A percentile compares a stretch with the other conserved stretches of the same genome.
These are phyloP conservation scores for Glyptemys insculpta DNA, from an alignment of 2,797 vertebrate genomes.

Conservation along the genomic window DNA sequence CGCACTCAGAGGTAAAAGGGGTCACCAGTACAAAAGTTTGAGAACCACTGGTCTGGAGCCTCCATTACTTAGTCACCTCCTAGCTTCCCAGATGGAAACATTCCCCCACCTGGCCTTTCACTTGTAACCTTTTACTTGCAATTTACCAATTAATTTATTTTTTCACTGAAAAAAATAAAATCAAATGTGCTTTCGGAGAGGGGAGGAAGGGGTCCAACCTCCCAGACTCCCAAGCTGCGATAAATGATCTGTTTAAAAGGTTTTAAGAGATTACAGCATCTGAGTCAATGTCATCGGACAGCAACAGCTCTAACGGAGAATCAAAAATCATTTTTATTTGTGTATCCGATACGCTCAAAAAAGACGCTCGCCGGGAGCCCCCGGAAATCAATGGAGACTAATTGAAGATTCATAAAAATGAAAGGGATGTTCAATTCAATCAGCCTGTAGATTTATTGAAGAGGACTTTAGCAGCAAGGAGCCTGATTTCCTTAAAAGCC, in stretches of 20 bases:
- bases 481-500: not conserved
- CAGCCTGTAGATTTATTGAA: rapidly evolving
- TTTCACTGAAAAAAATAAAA: not conserved
- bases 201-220: not conserved
- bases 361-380: rapidly evolving
- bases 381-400: not conserved
- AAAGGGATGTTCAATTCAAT: not conserved
- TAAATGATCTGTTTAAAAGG: rapidly evolving
- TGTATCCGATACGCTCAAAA: rapidly evolving
- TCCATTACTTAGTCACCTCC: not conserved
- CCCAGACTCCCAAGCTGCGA: not conserved
- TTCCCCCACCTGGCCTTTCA: not conserved
- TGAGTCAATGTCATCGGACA: not conserved
- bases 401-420: rapidly evolving
- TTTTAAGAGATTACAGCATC: rapidly evolving
- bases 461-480: not conserved
- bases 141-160: not conserved
- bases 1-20: no score
- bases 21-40: no score
- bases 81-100: not conserved
- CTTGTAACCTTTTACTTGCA: not conserved
- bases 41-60: not conserved
- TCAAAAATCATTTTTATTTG: rapidly evolving
- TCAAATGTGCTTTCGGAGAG: not conserved
- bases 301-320: rapidly evolving